Conservation (phyloP, 2,888 invertebrate genomes). For the Phyllotreta striolata region DNA sequence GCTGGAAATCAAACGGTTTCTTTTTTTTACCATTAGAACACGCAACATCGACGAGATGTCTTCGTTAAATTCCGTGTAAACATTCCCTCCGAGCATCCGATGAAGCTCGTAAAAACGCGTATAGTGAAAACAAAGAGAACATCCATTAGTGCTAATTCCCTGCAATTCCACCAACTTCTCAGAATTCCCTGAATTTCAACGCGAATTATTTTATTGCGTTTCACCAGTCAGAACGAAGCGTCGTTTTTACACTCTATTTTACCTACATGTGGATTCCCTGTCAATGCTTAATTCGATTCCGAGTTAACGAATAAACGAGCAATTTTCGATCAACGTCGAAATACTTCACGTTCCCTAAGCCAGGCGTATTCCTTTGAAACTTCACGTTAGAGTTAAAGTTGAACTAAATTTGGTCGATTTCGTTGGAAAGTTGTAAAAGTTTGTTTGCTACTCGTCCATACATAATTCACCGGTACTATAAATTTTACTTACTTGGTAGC, state of each 20-base stretch:
- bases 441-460: neutral
- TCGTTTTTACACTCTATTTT: too few species aligned
- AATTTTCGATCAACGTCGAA: too few species aligned
- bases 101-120: neutral
- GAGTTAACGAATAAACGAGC: too few species aligned
- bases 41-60: too few species aligned
- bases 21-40: too few species aligned
- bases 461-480: neutral
- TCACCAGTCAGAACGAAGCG: too few species aligned
- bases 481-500: conserved; percentile 69
- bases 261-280: too few species aligned
- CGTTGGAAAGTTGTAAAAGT: neutral
- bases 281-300: too few species aligned
- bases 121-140: conserved; percentile 3
- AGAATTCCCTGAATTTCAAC: conserved; percentile 1
- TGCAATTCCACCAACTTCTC: neutral
- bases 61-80: neutral
- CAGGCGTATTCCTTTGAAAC: too few species aligned
- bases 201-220: neutral
- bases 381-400: too few species aligned
- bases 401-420: neutral
- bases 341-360: too few species aligned
- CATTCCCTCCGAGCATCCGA: neutral
- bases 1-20: conserved; percentile 57
- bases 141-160: conserved; percentile 8